A percentile compares a stretch with the other conserved stretches of the same genome.
These are phyloP conservation scores for Ditylenchus weischeri DNA, from an alignment of 2,888 invertebrate species.

Conservation along the genomic window DNA sequence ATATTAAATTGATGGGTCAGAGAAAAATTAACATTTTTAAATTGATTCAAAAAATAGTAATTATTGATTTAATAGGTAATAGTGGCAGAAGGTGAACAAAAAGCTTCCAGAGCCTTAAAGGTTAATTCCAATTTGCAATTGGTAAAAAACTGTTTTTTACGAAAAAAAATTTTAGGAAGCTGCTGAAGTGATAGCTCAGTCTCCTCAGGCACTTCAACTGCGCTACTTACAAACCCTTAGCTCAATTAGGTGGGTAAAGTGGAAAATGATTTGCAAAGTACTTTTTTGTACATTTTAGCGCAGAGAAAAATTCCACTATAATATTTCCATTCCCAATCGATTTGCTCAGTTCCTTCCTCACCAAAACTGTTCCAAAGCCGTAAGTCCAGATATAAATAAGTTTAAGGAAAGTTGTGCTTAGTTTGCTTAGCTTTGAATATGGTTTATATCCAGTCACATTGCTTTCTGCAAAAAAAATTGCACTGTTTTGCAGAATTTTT, in stretches of 20 bases:
- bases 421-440: too few species aligned
- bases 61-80: slow-evolving; percentile 4
- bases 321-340: slow-evolving; percentile 56
- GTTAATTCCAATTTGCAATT: background rate
- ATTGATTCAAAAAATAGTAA: too few species aligned
- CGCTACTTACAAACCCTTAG: slow-evolving; percentile 83
- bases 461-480: too few species aligned
- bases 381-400: slow-evolving; percentile 6
- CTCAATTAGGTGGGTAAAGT: background rate
- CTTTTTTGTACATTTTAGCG: slow-evolving; percentile 37
- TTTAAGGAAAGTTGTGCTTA: too few species aligned
- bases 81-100: slow-evolving; percentile 20
- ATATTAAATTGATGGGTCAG: too few species aligned
- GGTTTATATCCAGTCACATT: too few species aligned
- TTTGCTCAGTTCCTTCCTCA: slow-evolving; percentile 33
- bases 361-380: background rate
- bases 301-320: slow-evolving; percentile 57
- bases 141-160: background rate
- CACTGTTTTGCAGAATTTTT: too few species aligned
- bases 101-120: slow-evolving; percentile 16
- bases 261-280: slow-evolving; percentile 62
- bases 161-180: slow-evolving; percentile 9
- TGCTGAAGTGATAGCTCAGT: slow-evolving; percentile 8
- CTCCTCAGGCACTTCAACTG: slow-evolving; percentile 64
- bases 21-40: too few species aligned